Evolutionary conservation across 2,888 invertebrate species (phyloP).

Genomic region (Dasysyrphus tricinctus): DNA sequence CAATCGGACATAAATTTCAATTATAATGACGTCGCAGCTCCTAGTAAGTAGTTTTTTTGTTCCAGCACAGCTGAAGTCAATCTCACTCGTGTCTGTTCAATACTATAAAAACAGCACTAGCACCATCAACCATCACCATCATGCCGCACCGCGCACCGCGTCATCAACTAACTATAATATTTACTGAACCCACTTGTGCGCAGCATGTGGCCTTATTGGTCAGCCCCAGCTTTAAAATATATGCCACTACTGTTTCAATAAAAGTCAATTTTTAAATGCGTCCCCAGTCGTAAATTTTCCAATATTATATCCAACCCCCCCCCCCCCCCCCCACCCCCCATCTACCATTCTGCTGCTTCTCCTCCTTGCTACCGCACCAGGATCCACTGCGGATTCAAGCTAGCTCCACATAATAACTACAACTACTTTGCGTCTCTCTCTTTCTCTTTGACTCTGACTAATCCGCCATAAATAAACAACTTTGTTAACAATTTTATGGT

Average conservation of each 20-base stretch:
- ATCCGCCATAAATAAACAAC: constrained; percentile 75
- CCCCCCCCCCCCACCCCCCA: neutral
- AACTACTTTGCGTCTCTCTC: neutral
- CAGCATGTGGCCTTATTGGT: constrained; percentile 71
- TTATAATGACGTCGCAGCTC: constrained; percentile 72
- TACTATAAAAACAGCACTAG: neutral
- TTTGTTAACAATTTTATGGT: constrained; percentile 76
- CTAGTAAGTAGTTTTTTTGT: constrained; percentile 38
- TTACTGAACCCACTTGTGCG: constrained; percentile 52
- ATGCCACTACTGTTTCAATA: constrained; percentile 74
- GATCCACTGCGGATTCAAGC: constrained; percentile 30
- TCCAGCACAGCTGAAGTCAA: constrained; percentile 27
- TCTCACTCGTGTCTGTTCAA: constrained; percentile 14
- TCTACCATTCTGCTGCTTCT: neutral
- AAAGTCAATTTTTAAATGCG: constrained; percentile 73
- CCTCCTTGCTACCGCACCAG: constrained; percentile 9
- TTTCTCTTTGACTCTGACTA: constrained; percentile 35
- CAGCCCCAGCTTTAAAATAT: constrained; percentile 67
- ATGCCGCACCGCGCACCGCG: neutral
- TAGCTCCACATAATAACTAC: neutral
- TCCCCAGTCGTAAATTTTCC: constrained; percentile 64
- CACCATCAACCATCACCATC: neutral
- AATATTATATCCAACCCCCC: constrained; percentile 1
- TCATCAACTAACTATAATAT: constrained; percentile 9
- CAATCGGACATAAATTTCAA: constrained; percentile 72